Percentiles rank a stretch among this genome's conserved stretches.
phyloP scores from a whole-genome alignment of 2,113 vertebrate species.

The Pandion haliaetus region DNA sequence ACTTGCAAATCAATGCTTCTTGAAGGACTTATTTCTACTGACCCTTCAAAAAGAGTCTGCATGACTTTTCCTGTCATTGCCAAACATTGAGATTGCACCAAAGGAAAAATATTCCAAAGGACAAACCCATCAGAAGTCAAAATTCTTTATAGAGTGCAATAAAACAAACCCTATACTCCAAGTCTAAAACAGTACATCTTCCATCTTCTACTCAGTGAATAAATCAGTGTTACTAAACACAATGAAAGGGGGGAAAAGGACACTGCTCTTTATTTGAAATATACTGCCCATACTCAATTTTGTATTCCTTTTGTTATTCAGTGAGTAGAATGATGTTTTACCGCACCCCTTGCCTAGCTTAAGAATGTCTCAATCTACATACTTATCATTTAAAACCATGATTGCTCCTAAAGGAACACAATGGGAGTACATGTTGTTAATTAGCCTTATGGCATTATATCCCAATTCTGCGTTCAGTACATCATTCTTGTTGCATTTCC shows the following conservation, averaged over 20 bases:
- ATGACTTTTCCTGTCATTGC: neutral
- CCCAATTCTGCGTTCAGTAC: neutral
- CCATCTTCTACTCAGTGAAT: neutral
- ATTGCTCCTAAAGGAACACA: neutral
- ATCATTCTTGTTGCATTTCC: constrained; percentile 10
- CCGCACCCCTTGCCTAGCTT: constrained; percentile 29
- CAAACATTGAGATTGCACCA: neutral
- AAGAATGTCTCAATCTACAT: constrained; percentile 30
- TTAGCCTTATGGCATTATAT: constrained; percentile 26
- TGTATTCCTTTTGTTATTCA: neutral
- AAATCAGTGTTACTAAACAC: constrained; percentile 2
- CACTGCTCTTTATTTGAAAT: neutral
- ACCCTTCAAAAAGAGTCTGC: neutral
- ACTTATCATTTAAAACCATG: constrained; percentile 18
- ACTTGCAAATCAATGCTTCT: neutral
- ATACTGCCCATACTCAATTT: neutral
- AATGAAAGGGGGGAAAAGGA: neutral
- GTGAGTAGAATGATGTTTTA: neutral
- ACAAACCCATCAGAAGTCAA: neutral
- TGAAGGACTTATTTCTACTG: neutral
- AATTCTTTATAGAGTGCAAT: constrained; percentile 11
- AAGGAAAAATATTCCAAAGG: constrained; percentile 6
- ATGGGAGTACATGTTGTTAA: constrained; percentile 38
- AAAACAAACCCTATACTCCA: neutral
- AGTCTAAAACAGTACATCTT: neutral